Conservation (phyloP, 1,140 invertebrate genomes). For the Meloidogyne floridensis region DNA sequence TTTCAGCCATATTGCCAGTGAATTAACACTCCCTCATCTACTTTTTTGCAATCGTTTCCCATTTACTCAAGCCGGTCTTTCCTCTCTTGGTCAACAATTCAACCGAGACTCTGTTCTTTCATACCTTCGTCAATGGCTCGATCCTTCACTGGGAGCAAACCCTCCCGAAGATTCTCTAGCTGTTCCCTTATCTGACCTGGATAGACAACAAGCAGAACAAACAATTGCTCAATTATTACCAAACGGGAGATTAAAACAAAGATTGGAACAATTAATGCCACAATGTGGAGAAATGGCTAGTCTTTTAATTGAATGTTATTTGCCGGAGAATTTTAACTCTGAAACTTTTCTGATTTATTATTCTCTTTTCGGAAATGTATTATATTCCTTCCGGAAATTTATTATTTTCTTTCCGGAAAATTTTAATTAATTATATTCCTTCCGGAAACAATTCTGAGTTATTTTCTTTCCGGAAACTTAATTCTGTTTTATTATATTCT, state of each 20-base stretch:
- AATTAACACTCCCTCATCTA: conserved; percentile 27
- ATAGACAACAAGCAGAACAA: conserved; percentile 21
- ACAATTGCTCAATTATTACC: conserved; percentile 37
- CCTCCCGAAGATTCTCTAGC: conserved; percentile 11
- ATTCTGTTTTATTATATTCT: too few relatives aligned
- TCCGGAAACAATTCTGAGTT: too few relatives aligned
- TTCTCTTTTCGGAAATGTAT: too few relatives aligned
- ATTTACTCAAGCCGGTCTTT: conserved; percentile 40
- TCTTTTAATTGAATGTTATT: background rate
- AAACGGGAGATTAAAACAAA: conserved; percentile 37
- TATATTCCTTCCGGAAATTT: too few relatives aligned
- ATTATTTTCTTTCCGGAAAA: too few relatives aligned
- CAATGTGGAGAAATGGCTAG: conserved; percentile 34
- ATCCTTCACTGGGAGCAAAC: conserved; percentile 24
- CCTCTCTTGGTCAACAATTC: conserved; percentile 34
- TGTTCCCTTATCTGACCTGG: background rate
- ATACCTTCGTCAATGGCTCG: conserved; percentile 40
- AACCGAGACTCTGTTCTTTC: conserved; percentile 32
- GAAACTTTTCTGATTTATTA: too few relatives aligned
- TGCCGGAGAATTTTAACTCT: too few relatives aligned
- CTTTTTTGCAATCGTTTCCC: conserved; percentile 42
- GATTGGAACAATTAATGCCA: conserved; percentile 29
- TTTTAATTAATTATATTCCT: too few relatives aligned
- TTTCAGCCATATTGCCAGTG: conserved; percentile 19
- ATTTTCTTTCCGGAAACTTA: too few relatives aligned